Conservation (phyloP, 2,888 invertebrate genomes). For the Dicroscelio sp. region DNA sequence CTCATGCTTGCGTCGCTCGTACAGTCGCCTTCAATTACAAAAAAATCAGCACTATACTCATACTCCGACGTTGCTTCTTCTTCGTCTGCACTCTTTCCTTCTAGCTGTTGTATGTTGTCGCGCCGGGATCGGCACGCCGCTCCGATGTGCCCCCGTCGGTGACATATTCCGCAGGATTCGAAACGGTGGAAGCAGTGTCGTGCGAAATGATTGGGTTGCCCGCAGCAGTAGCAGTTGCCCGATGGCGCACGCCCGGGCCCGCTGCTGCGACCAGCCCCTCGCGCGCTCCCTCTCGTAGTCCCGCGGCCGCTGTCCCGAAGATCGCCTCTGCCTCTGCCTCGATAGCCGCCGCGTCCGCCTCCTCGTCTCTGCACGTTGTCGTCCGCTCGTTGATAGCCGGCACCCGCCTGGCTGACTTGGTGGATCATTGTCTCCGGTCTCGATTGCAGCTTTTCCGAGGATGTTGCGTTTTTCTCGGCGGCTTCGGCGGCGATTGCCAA, state of each 20-base stretch:
- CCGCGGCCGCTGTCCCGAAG: neutral
- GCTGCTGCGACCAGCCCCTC: slow-evolving; percentile 1
- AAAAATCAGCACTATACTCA: neutral
- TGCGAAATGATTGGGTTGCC: slow-evolving; percentile 29
- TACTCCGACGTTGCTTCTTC: neutral
- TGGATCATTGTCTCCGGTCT: neutral
- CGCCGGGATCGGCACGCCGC: slow-evolving; percentile 12
- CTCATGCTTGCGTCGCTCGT: neutral
- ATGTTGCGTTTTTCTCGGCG: slow-evolving; percentile 37
- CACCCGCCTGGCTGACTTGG: neutral
- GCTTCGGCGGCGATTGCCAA: slow-evolving; percentile 36
- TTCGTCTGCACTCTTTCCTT: slow-evolving; percentile 21
- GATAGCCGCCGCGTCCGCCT: neutral
- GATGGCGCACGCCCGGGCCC: neutral
- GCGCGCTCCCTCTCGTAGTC: neutral
- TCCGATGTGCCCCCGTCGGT: slow-evolving; percentile 6
- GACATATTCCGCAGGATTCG: neutral
- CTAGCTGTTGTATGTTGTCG: slow-evolving; percentile 3
- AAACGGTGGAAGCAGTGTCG: slow-evolving; percentile 25
- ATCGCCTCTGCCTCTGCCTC: neutral
- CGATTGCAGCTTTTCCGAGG: neutral
- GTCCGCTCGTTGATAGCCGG: neutral
- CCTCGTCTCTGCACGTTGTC: neutral
- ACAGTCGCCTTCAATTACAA: neutral
- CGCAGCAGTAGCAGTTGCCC: slow-evolving; percentile 32